Evolutionary conservation across 35 echinoderm and acorn worm species (phyloP).

Genomic region (Chiridota heheva): DNA sequence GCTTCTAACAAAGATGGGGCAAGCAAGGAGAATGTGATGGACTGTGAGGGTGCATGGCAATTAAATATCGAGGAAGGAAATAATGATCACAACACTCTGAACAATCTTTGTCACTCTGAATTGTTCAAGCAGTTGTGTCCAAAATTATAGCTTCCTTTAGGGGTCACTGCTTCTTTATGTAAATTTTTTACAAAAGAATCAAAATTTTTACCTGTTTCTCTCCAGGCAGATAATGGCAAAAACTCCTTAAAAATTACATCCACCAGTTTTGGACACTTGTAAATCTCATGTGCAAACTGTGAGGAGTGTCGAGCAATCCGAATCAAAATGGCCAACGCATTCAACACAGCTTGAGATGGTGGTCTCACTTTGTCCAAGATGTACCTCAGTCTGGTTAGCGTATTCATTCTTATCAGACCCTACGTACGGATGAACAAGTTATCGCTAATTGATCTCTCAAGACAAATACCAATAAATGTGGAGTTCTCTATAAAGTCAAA

Average conservation of each 20-base stretch:
- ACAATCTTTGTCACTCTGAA: no score
- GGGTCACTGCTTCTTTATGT: background rate
- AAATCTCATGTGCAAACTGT: conserved; percentile 65
- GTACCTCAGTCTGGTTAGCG: conserved; percentile 72
- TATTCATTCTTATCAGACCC: conserved; percentile 85
- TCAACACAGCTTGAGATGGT: conserved; percentile 71
- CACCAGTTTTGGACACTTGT: conserved; percentile 73
- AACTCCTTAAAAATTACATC: conserved; percentile 69
- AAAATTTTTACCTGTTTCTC: conserved; percentile 60
- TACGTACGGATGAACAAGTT: conserved; percentile 5
- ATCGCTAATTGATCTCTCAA: no score
- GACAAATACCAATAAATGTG: background rate
- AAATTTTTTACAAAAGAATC: background rate
- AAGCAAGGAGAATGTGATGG: no score
- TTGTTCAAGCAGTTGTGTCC: background rate
- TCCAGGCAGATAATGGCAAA: conserved; percentile 77
- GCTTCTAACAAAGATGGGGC: no score
- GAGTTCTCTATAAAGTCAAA: background rate
- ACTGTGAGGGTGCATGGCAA: no score
- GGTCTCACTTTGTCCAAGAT: conserved; percentile 86
- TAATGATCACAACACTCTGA: no score
- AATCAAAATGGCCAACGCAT: conserved; percentile 69
- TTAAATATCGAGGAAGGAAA: no score
- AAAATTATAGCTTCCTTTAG: background rate
- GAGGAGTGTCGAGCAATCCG: conserved; percentile 77